These are phyloP conservation scores for Pseudochirops corinnae DNA, from an alignment of 2,797 vertebrate species.

Conservation along the genomic window DNA sequence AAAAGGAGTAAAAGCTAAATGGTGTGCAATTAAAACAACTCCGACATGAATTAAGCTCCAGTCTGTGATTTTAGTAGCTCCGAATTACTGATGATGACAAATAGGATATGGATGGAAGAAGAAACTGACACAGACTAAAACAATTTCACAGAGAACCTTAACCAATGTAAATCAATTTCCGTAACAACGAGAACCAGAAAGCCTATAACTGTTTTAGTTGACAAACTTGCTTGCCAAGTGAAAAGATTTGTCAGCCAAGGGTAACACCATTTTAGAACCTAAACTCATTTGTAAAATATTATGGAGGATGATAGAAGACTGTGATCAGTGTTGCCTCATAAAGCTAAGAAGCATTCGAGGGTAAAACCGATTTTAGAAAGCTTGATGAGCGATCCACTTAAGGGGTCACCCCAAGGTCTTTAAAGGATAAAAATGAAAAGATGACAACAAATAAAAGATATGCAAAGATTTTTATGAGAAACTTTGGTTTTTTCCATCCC, in stretches of 20 bases:
- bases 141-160: neutral
- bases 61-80: neutral
- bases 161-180: neutral
- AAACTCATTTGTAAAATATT: slow-evolving; percentile 9
- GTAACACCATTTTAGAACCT: neutral
- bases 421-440: neutral
- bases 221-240: neutral
- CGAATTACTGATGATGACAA: neutral
- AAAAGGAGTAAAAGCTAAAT: neutral
- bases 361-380: neutral
- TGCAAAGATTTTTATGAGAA: neutral
- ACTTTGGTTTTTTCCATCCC: neutral
- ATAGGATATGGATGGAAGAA: neutral
- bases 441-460: neutral
- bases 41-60: neutral
- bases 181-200: neutral
- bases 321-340: neutral
- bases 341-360: neutral
- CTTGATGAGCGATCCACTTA: neutral
- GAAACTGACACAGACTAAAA: neutral
- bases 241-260: neutral
- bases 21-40: neutral
- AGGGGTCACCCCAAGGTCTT: neutral
- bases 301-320: neutral
- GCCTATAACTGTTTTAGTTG: neutral